Evolutionary conservation across 2,888 invertebrate species (phyloP), one percentile per base, ranked within the genome.

Genomic region (Tortrix viridana): DNA sequence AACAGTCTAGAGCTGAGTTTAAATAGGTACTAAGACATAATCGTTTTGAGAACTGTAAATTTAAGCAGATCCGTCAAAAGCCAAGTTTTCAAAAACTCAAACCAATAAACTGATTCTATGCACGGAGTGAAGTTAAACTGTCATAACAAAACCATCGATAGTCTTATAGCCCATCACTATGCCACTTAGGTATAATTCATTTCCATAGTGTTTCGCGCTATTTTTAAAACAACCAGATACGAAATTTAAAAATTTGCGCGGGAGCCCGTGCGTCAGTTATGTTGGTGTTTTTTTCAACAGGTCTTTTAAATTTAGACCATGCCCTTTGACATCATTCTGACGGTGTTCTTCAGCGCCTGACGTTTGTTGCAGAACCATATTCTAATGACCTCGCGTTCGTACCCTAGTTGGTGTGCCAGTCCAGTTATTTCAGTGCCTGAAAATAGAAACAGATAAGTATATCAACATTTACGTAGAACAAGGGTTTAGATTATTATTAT

Each of bases 311-410:
- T 75, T 92, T 95, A 95, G 73, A 95, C 95, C 95, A 96, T 95
- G 74, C 96, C 95, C 91, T 96, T 96, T 57, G 96, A 96, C 97
- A 97, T 97, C 97, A 97, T 97, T 77, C 97, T 94, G 70, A 98
- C 98, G n/a, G 98, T 98, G 85, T 99, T 99, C 88, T 99, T 99
- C 71, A 99, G 93, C 1, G 99, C 98, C 89, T 99, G 99, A 60
- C 99, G 94, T 89, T 99, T 99, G 92, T 99, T 99, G 92, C 99
- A 99, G 92, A 99, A 99, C 99, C 99, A 99, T 91, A 99, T 99
- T 86, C 99, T 94, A 79, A 99, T 98, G 57, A 99, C 99, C 93
- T 99, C 99, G 59, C 99, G 94, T 82, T 99, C 99, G 88, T 99
- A 99, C 72, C 98, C 98, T 63, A 99, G 92, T 84, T 98, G 98